Base-by-base conservation (phyloP, 1,140 invertebrate species). In the Platyscapa corneri region DNA sequence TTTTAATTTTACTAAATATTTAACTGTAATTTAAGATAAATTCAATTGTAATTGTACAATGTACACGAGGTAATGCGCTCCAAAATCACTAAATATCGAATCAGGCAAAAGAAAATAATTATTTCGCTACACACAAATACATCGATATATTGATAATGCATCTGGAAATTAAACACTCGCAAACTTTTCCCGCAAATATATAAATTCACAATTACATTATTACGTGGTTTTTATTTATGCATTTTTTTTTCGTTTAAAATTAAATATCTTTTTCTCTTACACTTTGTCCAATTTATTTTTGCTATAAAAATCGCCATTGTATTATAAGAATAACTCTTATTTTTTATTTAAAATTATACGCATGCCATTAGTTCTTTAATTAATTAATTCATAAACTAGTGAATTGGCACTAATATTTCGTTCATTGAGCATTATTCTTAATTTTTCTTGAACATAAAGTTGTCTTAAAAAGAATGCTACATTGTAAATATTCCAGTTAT, bases 241-340 rank as follows among this genome's bases (percentile, higher is more conserved):
- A 1, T 56, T 10, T 34, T 78, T 1, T 65, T 42, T 65, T 30
- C 16, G 7, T 39, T 56, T n/a, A 34, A 23, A 53, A 12, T 56
- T 77, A 5, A 16, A 1, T 77, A 53, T 14, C 3, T 77, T 56
- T 77, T 23, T 20, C 16, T 49, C 1, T 37, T 60, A 49, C 39
- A 37, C 23, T 56, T 5, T 37, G 60, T 60, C 0, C 39, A 39
- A 0, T 7, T 72, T 6, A 39, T 20, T 30, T 23, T 49, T 30
- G 34, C 1, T 56, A 14, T 60, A 20, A 8, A 60, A 34, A 42
- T 70, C 49, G 32, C 60, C 56, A 56, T 86, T 37, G 30, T 82
- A 78, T 87, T 67, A 84, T 87, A 88, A 88, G 88, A 87, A 87
- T 87, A 87, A 86, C 83, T 78, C 34, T 87, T 86, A 46, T 56